These are phyloP conservation scores for Drosophila diplacantha DNA, from an alignment of 2,888 invertebrate species.

Conservation along the genomic window DNA sequence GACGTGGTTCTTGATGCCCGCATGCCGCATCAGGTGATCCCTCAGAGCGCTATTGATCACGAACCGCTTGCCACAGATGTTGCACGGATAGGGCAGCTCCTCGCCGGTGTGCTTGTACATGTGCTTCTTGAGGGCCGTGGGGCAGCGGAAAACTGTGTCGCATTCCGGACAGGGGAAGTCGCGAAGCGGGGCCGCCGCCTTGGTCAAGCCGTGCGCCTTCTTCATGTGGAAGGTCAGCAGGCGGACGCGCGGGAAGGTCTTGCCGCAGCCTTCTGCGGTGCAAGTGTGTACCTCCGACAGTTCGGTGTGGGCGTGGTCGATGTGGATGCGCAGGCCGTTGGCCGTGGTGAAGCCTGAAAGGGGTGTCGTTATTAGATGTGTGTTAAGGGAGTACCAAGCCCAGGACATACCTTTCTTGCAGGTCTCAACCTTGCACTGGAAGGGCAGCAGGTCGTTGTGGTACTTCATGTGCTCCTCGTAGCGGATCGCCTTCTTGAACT, in stretches of 20 bases:
- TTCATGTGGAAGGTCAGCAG: conserved; percentile 73
- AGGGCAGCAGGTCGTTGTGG: conserved; percentile 74
- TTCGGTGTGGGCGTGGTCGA: conserved; percentile 74
- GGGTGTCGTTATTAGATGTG: neutral
- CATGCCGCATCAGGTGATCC: conserved; percentile 76
- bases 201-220: conserved; percentile 68
- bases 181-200: conserved; percentile 66
- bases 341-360: conserved; percentile 68
- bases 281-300: conserved; percentile 70
- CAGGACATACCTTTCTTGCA: conserved; percentile 61
- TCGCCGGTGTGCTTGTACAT: conserved; percentile 76
- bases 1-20: conserved; percentile 76
- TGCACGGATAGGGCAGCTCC: conserved; percentile 74
- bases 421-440: conserved; percentile 72
- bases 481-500: conserved; percentile 71
- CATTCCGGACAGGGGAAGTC: conserved; percentile 75
- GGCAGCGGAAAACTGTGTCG: conserved; percentile 75
- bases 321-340: conserved; percentile 70
- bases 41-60: conserved; percentile 75
- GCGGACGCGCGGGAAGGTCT: conserved; percentile 72
- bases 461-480: conserved; percentile 75
- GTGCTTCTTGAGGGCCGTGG: conserved; percentile 75
- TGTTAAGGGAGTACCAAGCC: fast-evolving
- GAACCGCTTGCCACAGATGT: conserved; percentile 75
- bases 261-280: conserved; percentile 71